Conservation (phyloP, 2,888 invertebrate genomes). For the Orthonychiurus folsomi region DNA sequence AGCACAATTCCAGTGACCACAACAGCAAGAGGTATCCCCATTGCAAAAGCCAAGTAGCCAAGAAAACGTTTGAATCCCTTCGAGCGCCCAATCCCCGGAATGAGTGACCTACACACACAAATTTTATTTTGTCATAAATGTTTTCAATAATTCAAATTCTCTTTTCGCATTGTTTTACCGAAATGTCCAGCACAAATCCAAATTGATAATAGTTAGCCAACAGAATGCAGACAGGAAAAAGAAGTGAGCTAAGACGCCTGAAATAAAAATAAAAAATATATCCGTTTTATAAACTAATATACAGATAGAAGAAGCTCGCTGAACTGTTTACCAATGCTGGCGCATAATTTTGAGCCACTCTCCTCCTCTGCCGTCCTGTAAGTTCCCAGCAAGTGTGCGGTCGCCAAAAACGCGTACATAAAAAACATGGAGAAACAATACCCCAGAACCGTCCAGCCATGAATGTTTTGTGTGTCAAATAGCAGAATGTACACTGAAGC, state of each 20-base stretch:
- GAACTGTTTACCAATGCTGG: neutral
- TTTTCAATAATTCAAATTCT: neutral
- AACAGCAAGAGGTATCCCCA: slow-evolving; percentile 5
- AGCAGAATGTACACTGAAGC: slow-evolving; percentile 16
- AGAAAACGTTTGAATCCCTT: slow-evolving; percentile 15
- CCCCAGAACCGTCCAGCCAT: slow-evolving; percentile 20
- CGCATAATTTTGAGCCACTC: neutral
- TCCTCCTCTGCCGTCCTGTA: neutral
- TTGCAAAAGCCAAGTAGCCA: slow-evolving; percentile 16
- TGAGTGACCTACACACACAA: slow-evolving; percentile 15
- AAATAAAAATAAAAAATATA: slow-evolving; percentile 9
- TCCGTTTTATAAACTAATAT: neutral
- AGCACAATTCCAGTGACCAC: slow-evolving; percentile 12
- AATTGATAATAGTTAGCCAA: slow-evolving; percentile 34
- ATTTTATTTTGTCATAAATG: neutral
- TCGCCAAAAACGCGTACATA: slow-evolving; percentile 19
- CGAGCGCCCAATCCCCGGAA: slow-evolving; percentile 15
- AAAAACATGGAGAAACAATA: slow-evolving; percentile 19
- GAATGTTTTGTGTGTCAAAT: slow-evolving; percentile 19
- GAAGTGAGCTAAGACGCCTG: slow-evolving; percentile 32
- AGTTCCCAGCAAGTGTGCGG: slow-evolving; percentile 9
- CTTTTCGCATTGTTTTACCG: slow-evolving; percentile 20
- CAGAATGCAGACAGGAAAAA: slow-evolving; percentile 32
- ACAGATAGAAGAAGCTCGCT: neutral
- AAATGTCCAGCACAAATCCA: slow-evolving; percentile 36